Evolutionary conservation across 2,888 invertebrate genomes (phyloP).

Genomic region (Drosophila barbarae): DNA sequence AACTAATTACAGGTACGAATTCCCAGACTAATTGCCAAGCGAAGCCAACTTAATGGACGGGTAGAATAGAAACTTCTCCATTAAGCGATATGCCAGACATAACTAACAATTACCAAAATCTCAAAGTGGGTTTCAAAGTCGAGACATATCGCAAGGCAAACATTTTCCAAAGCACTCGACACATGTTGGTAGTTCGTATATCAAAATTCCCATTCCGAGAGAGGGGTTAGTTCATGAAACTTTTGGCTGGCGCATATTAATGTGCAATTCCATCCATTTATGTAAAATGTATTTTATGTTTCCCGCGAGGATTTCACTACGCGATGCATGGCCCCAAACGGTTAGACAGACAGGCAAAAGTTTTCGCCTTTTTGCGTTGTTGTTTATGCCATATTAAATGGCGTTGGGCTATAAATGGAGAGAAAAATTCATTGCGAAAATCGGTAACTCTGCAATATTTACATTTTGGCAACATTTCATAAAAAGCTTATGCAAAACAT

Average conservation of each 20-base stretch:
- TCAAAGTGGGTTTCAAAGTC: slow-evolving; percentile 14
- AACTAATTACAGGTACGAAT: slow-evolving; percentile 39
- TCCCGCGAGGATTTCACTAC: slow-evolving; percentile 56
- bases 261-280: slow-evolving; percentile 60
- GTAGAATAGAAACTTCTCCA: slow-evolving; percentile 1
- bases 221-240: slow-evolving; percentile 43
- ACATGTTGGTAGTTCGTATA: slow-evolving; percentile 13
- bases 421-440: slow-evolving; percentile 46
- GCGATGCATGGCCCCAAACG: slow-evolving; percentile 27
- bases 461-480: slow-evolving; percentile 26
- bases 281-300: slow-evolving; percentile 66
- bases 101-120: slow-evolving; percentile 55
- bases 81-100: slow-evolving; percentile 18
- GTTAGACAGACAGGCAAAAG: slow-evolving; percentile 38
- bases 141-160: slow-evolving; percentile 43
- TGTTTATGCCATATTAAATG: slow-evolving; percentile 43
- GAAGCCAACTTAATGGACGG: slow-evolving; percentile 17
- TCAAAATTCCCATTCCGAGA: slow-evolving; percentile 8
- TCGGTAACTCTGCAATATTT: slow-evolving; percentile 28
- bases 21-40: slow-evolving; percentile 25
- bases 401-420: slow-evolving; percentile 3
- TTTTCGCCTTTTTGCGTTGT: slow-evolving; percentile 15
- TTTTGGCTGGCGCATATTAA: slow-evolving; percentile 58
- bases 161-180: slow-evolving; percentile 41
- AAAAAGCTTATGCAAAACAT: slow-evolving; percentile 38